phyloP scores from a whole-genome alignment of 2,797 vertebrate genomes.

The Oreochromis mossambicus region DNA sequence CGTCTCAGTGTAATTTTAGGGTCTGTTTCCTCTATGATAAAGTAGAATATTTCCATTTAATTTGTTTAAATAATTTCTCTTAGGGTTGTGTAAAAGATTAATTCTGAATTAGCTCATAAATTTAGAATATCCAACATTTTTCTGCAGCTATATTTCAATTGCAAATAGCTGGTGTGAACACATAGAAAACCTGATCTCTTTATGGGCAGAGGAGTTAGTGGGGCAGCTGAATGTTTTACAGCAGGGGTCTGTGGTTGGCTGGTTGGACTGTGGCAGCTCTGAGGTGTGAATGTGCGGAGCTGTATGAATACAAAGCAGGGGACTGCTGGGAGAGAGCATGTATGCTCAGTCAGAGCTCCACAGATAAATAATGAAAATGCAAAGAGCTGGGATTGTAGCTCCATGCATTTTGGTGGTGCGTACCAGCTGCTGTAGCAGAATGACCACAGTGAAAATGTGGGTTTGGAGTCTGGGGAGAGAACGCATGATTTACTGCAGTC shows the following conservation, averaged over 20 bases:
- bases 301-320: slow-evolving; percentile 19
- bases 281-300: background rate
- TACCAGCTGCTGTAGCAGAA: background rate
- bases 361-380: slow-evolving; percentile 15
- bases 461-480: background rate
- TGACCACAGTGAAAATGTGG: slow-evolving; percentile 14
- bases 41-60: background rate
- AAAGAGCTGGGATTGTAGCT: background rate
- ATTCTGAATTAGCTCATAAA: background rate
- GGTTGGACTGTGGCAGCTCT: background rate
- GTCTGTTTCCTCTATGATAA: background rate
- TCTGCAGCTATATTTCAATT: background rate
- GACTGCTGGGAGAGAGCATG: background rate
- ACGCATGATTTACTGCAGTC: background rate
- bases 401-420: background rate
- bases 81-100: background rate
- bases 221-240: background rate
- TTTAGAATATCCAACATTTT: background rate
- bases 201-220: background rate
- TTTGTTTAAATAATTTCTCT: background rate
- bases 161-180: background rate
- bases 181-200: background rate
- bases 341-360: background rate
- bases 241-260: slow-evolving; percentile 1
- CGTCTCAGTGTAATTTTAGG: background rate